Base-by-base conservation (phyloP, 2,113 vertebrate genomes). In the Thymallus thymallus region DNA sequence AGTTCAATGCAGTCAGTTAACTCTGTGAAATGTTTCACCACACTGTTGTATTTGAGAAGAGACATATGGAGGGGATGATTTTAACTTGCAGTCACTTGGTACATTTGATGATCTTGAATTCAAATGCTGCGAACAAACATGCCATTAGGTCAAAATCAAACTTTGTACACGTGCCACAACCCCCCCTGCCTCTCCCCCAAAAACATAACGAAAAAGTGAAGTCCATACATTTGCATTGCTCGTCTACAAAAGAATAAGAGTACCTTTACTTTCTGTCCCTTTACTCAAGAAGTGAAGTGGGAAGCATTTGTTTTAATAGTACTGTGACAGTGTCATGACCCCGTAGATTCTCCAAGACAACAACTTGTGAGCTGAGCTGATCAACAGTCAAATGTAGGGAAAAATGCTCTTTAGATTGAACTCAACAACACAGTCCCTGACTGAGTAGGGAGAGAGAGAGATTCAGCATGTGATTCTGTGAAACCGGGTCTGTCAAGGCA, bases 401-500 rank as follows among this genome's bases (percentile, higher is more conserved):
- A 26, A 29, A 60, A 5, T 51, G 62, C 72, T 29, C 26, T 48
- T 23, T 14, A 26, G 20, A 51, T 24, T 14, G 22, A 29, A 13
- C 24, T 6, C 48, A 22, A 58, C 69, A 30, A 41, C 7, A 10
- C 70, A 71, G n/a, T 41, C 48, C 71, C 64, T 22, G 51, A 77
- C 41, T 16, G 55, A 68, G 62, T 48, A 71, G 32, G 6, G 30
- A 6, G 30, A 32, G 45, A 80, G 61, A 68, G 75, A 7, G 68
- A 74, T 88, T 84, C 85, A 84, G 85, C 86, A 71, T 84, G 83
- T 71, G 88, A 82, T 78, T 81, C 75, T 71, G 72, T 82, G 75
- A 81, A 87, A 80, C 81, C 84, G 3, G 56, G 69, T 79, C 81
- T 85, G 85, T 86, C 82, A 82, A 83, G 85, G 88, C 83, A 78